Evolutionary conservation across 2,888 invertebrate species (phyloP).

Genomic region (Apodemia hepburni): DNA sequence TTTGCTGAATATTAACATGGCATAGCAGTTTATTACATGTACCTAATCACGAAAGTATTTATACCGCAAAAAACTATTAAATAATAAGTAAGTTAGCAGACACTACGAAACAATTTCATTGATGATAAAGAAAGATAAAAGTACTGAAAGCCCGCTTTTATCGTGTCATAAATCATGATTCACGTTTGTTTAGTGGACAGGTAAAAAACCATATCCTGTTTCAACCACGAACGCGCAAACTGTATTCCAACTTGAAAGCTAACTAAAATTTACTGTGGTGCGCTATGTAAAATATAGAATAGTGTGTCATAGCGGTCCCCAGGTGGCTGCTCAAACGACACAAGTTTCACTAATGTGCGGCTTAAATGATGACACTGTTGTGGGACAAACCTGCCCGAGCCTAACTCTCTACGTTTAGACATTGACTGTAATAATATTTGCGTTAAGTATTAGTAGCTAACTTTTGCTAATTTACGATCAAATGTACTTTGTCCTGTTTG

Average conservation of each 20-base stretch:
- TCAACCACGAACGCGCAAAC: constrained; percentile 5
- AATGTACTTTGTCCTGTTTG: no score
- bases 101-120: constrained; percentile 14
- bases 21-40: no score
- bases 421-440: constrained; percentile 32
- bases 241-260: constrained; percentile 23
- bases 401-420: constrained; percentile 29
- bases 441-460: constrained; percentile 14
- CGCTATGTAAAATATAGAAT: constrained; percentile 65
- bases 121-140: constrained; percentile 15
- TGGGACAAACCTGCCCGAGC: constrained; percentile 39
- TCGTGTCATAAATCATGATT: constrained; percentile 29
- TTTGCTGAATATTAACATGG: no score
- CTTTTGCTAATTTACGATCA: constrained; percentile 7
- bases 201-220: constrained; percentile 27
- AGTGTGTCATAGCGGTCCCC: constrained; percentile 53
- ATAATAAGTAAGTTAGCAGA: constrained; percentile 3
- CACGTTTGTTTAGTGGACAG: constrained; percentile 23
- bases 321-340: constrained; percentile 69
- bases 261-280: constrained; percentile 56
- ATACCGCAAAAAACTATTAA: not conserved
- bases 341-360: constrained; percentile 76
- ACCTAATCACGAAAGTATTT: no score
- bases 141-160: constrained; percentile 23
- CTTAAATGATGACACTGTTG: constrained; percentile 75